Percentiles rank a stretch among this genome's conserved stretches.
phyloP scores from a whole-genome alignment of 2,113 vertebrate species.

The Ptychochromis oligacanthus region DNA sequence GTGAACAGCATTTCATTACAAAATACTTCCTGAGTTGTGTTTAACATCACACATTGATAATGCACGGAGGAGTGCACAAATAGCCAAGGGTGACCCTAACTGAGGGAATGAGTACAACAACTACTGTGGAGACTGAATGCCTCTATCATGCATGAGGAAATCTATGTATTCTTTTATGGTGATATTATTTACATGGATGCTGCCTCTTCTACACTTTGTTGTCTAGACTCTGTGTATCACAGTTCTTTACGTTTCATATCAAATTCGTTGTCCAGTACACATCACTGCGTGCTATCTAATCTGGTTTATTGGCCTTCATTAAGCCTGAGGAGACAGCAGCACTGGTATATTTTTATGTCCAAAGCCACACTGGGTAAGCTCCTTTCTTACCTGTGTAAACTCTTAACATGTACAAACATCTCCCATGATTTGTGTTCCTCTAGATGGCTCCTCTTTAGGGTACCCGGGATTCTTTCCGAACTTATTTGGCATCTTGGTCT shows the following conservation, averaged over 20 bases:
- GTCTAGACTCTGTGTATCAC: background rate
- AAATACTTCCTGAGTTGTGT: background rate
- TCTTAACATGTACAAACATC: background rate
- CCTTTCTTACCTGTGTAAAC: background rate
- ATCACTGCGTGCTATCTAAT: background rate
- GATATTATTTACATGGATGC: background rate
- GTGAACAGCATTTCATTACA: slow-evolving; percentile 23
- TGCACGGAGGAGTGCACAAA: background rate
- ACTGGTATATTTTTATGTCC: background rate
- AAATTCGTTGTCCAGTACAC: background rate
- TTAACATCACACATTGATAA: background rate
- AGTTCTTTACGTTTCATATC: background rate
- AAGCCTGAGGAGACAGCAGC: background rate
- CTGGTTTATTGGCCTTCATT: background rate
- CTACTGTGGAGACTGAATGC: background rate
- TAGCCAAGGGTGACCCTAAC: background rate
- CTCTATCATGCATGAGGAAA: background rate
- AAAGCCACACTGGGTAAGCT: background rate
- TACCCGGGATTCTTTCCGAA: background rate
- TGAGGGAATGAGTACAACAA: background rate
- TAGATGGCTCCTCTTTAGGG: background rate
- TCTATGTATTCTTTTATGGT: background rate
- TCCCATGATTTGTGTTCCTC: background rate
- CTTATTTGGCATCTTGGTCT: too few species aligned
- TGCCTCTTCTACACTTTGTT: background rate